These are phyloP conservation scores for Antheraea mylitta DNA, from an alignment of 1,140 invertebrate genomes.

Conservation along the genomic window DNA sequence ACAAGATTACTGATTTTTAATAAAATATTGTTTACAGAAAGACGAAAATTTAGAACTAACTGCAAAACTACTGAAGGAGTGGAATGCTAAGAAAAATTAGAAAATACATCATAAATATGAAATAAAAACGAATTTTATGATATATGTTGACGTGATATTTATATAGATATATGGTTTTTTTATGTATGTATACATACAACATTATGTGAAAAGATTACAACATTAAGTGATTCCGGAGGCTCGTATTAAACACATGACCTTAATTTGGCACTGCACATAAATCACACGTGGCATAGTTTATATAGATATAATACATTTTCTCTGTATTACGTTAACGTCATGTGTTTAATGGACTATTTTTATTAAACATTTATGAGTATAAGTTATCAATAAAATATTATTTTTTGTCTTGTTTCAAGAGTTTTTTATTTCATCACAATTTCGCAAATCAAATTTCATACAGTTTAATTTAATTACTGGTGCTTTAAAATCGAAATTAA, in stretches of 20 bases:
- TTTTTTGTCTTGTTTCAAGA: neutral
- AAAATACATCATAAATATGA: neutral
- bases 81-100: slow-evolving; percentile 55
- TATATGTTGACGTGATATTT: slow-evolving; percentile 19
- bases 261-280: too few species aligned
- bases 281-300: too few species aligned
- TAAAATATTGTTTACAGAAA: slow-evolving; percentile 78
- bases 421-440: neutral
- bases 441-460: neutral
- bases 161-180: slow-evolving; percentile 14
- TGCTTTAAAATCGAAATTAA: too few species aligned
- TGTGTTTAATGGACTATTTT: too few species aligned
- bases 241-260: too few species aligned
- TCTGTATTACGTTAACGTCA: too few species aligned
- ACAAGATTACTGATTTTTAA: neutral
- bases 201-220: too few species aligned
- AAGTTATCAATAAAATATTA: neutral
- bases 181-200: too few species aligned
- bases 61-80: slow-evolving; percentile 57
- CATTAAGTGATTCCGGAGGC: too few species aligned
- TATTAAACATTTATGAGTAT: too few species aligned
- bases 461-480: neutral
- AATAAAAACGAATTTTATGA: too few species aligned
- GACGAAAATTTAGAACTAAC: slow-evolving; percentile 84
- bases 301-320: too few species aligned